Percentiles rank a stretch among this genome's conserved stretches.
These are phyloP conservation scores for Ascidia mentula DNA, from an alignment of 23 tunicate genomes.

Conservation along the genomic window DNA sequence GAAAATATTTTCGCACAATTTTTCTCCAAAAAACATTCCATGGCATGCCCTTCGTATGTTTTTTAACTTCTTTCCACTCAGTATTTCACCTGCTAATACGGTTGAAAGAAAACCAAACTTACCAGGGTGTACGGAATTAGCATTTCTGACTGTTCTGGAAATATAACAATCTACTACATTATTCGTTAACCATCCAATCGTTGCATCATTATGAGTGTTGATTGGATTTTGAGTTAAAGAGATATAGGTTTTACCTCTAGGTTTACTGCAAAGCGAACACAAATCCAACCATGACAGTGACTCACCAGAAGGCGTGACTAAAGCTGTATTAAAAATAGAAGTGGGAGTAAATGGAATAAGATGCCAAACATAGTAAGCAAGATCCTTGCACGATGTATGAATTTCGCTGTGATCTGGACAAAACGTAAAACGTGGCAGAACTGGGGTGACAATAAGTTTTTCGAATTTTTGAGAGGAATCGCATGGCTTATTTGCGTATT, in stretches of 20 bases:
- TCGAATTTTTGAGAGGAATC: too few species aligned
- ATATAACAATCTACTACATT: not conserved
- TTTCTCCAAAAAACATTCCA: not conserved
- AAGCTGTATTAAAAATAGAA: not conserved
- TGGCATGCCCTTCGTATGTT: not conserved
- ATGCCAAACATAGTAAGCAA: not conserved
- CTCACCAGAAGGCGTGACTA: not conserved
- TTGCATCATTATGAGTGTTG: not conserved
- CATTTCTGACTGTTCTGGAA: not conserved
- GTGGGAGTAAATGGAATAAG: not conserved
- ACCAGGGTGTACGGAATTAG: not conserved
- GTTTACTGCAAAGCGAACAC: not conserved
- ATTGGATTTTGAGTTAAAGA: not conserved
- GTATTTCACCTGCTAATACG: not conserved
- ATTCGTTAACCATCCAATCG: conserved; percentile 1
- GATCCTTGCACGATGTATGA: not conserved
- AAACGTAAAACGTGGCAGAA: too few species aligned
- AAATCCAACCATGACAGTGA: not conserved
- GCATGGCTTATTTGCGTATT: too few species aligned
- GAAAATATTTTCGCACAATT: not conserved
- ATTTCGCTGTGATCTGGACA: not conserved
- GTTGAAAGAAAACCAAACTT: not conserved
- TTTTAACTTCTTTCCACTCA: not conserved
- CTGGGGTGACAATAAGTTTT: too few species aligned
- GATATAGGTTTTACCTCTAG: not conserved